Base-by-base conservation (phyloP, 1,140 invertebrate genomes). In the Riptortus pedestris region DNA sequence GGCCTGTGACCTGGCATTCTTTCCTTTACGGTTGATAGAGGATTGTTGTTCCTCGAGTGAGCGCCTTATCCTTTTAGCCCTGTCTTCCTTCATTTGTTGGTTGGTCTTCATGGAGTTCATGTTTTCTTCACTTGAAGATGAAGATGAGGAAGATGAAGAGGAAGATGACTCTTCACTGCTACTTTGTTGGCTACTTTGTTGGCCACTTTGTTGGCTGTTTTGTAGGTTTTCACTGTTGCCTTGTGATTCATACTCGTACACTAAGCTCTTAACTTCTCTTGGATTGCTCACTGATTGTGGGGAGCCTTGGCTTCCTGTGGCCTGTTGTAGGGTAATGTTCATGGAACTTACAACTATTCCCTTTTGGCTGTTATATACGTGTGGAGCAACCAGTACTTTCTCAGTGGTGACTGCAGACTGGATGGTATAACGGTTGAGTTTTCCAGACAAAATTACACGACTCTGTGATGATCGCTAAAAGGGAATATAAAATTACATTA, bases 351-450 rank as follows among this genome's bases (percentile, higher is more conserved):
- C 51, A 26, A 73, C 68, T 1, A 68, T 69, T n/a, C 65, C 29
- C 18, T 69, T 69, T 48, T 72, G 66, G 1, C 62, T 67, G 26
- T 67, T 67, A 62, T 63, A 64, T 26, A 61, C 43, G 20, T 66
- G 66, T 14, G 38, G 60, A 20, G 63, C 66, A 33, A 72, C 11
- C 7, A 67, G 67, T 0, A 70, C 69, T 27, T 70, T 67, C 24
- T 69, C 68, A 3, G 66, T 65, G 16, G 71, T 66, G 16, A 67
- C 67, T 7, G 73, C 71, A 1, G 67, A 69, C 26, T 73, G 72
- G 55, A 69, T 69, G 24, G 65, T 67, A 65, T 67, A 68, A 18
- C 60, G 26, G n/a, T 67, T 60, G 22, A 69, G 28, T 14, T 58
- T 65, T 33, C 72, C 70, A 26, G 69, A 68, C 3, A 74, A 65